phyloP scores from a whole-genome alignment of 2,797 vertebrate genomes.

The Paguma larvata region DNA sequence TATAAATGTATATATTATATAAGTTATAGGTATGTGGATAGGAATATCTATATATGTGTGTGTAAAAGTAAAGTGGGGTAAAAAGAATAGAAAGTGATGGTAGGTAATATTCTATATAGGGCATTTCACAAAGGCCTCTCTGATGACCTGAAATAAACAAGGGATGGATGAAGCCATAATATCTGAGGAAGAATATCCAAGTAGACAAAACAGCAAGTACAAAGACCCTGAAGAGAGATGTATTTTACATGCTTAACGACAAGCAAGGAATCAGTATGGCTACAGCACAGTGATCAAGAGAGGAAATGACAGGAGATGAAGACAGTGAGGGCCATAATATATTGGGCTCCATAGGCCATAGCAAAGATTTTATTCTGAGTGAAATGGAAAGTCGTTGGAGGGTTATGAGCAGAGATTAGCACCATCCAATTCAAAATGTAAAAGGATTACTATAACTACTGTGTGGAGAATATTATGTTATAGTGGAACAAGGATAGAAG shows the following conservation, averaged over 20 bases:
- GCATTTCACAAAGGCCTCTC: not conserved
- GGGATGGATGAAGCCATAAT: not conserved
- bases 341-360: not conserved
- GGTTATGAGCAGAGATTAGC: not conserved
- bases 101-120: not conserved
- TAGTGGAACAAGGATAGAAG: not conserved
- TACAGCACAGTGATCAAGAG: not conserved
- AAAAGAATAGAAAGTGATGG: not conserved
- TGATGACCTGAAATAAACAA: constrained; percentile 60
- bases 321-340: not conserved
- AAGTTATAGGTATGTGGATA: not conserved
- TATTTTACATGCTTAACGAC: not conserved
- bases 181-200: not conserved
- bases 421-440: not conserved
- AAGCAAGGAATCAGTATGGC: not conserved
- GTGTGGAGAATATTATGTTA: constrained; percentile 31
- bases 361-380: constrained; percentile 36
- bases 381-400: not conserved
- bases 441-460: not conserved
- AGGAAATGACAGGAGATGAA: not conserved
- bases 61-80: not conserved
- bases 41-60: not conserved
- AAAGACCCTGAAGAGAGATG: not conserved
- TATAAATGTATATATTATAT: constrained; percentile 5
- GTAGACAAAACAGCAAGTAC: not conserved